Conservation (phyloP, 2,797 vertebrate species). For the Rhinatrema bivittatum region DNA sequence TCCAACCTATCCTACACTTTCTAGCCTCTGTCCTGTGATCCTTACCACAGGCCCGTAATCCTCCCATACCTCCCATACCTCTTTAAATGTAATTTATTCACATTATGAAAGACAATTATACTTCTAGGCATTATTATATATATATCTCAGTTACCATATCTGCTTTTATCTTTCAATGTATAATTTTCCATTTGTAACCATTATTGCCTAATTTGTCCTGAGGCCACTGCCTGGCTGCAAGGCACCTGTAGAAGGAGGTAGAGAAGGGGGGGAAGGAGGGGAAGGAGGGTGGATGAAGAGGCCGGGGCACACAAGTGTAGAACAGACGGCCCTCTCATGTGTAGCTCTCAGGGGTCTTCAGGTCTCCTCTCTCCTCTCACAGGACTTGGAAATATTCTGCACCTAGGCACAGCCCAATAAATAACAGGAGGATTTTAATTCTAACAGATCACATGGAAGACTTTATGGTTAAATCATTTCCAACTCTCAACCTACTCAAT, state of each 20-base stretch:
- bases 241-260: rapidly evolving
- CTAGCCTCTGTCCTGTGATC: background rate
- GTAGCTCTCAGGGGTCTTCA: background rate
- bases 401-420: conserved; percentile 8
- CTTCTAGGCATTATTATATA: conserved; percentile 27
- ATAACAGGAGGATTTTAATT: conserved; percentile 20
- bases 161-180: conserved; percentile 25
- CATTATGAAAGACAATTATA: conserved; percentile 20
- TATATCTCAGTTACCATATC: conserved; percentile 30
- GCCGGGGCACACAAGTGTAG: too few species aligned
- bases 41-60: conserved; percentile 7
- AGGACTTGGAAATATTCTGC: conserved; percentile 8
- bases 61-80: background rate
- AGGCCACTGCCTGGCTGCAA: conserved; percentile 1
- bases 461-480: conserved; percentile 54
- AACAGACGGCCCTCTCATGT: too few species aligned
- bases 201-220: conserved; percentile 21
- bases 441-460: conserved; percentile 40
- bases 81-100: conserved; percentile 27
- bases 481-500: conserved; percentile 59
- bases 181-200: conserved; percentile 23
- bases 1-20: too few species aligned
- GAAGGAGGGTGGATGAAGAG: too few species aligned
- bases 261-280: background rate
- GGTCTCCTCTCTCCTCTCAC: conserved; percentile 4